Evolutionary conservation across 1,140 invertebrate species (phyloP).

Genomic region (Harpegnathos saltator): DNA sequence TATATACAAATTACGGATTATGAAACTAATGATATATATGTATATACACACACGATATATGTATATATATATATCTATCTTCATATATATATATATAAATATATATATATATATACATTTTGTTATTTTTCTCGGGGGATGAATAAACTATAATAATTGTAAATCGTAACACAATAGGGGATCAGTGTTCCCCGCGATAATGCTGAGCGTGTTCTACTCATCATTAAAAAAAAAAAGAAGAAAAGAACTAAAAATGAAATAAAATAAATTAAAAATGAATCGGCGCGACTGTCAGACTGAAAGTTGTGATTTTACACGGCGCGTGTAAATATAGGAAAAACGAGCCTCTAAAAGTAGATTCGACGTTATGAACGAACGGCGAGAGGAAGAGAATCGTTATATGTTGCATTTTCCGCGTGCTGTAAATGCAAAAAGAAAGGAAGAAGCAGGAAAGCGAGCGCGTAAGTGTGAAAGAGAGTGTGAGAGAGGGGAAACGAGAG

Average conservation of each 20-base stretch:
- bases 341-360: slow-evolving; percentile 56
- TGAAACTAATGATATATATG: slow-evolving; percentile 79
- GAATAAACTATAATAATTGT: slow-evolving; percentile 75
- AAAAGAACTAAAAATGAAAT: slow-evolving; percentile 32
- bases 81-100: slow-evolving; percentile 70
- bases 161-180: slow-evolving; percentile 66
- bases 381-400: slow-evolving; percentile 53
- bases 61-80: slow-evolving; percentile 78
- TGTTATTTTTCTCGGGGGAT: slow-evolving; percentile 80
- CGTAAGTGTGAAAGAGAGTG: neutral
- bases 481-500: neutral
- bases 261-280: slow-evolving; percentile 30
- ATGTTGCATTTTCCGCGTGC: slow-evolving; percentile 58
- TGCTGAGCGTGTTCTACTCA: slow-evolving; percentile 76
- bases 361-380: slow-evolving; percentile 44
- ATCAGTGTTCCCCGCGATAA: slow-evolving; percentile 58
- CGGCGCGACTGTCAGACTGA: slow-evolving; percentile 74
- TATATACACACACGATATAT: slow-evolving; percentile 79
- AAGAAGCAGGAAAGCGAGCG: slow-evolving; percentile 1
- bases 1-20: slow-evolving; percentile 80
- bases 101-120: slow-evolving; percentile 76
- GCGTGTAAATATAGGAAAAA: slow-evolving; percentile 62
- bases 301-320: slow-evolving; percentile 73
- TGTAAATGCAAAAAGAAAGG: slow-evolving; percentile 18
- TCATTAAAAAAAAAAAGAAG: slow-evolving; percentile 62